Base-by-base conservation (phyloP, 2,113 vertebrate genomes). In the Scophthalmus maximus region DNA sequence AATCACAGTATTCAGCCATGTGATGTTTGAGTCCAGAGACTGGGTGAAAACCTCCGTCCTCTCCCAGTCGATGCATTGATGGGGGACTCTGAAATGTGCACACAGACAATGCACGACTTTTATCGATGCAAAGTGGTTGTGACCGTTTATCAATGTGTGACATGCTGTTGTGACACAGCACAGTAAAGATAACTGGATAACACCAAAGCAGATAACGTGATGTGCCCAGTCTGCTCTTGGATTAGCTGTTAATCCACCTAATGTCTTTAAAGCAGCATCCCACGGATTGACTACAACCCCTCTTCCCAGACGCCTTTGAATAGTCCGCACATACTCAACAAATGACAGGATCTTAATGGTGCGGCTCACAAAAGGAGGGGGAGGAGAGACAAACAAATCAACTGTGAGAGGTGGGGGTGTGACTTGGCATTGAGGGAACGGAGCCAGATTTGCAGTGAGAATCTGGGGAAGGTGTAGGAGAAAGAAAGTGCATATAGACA, bases 401-500 rank as follows among this genome's bases (percentile, higher is more conserved):
- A 57, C 59, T 80, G 56, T 26, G 20, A 20, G 76, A 73, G 67
- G 62, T 56, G 64, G 76, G 71, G 78, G 60, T 63, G 78, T 76
- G 77, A 83, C 26, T 77, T 25, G 68, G 74, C 65, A 77, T 67
- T 72, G 71, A 27, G 73, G 67, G 66, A 71, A 75, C 68, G 25
- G 74, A 72, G 75, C 58, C 65, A 62, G 61, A 70, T 65, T 83
- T 32, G 73, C 59, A 68, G 72, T 11, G 66, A 58, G 60, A 84
- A 77, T 73, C 81, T 79, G 66, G 60, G 38, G 27, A 81, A 67
- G 68, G 68, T 78, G 53, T 52, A 66, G 62, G 60, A 75, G 67
- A 82, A 82, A 74, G 64, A 84, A 89, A 82, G 89, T 73, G 47
- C 64, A 84, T 61, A 53, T 20, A 32, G 73, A 85, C 32, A 59